A percentile compares a stretch with the other conserved stretches of the same genome.
Evolutionary conservation across 2,113 vertebrate species (phyloP).

Genomic region (Myxocyprinus asiaticus): DNA sequence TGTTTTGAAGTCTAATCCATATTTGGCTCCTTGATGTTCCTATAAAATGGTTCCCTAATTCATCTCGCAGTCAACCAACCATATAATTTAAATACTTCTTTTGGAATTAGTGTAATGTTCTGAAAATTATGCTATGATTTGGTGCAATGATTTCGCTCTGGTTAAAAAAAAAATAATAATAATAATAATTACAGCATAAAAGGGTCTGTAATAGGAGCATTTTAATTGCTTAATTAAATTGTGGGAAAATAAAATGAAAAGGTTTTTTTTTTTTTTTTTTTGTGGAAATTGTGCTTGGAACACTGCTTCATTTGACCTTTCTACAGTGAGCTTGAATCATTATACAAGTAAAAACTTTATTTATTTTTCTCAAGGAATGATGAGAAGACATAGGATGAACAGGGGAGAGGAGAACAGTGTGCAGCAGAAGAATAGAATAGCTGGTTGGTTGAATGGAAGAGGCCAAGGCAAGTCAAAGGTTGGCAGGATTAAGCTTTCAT

Average conservation of each 20-base stretch:
- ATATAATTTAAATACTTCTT: conserved; percentile 82
- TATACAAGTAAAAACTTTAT: conserved; percentile 32
- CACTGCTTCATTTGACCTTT: conserved; percentile 3
- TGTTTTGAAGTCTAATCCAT: conserved; percentile 64
- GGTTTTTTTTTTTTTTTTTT: no score
- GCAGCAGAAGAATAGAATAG: neutral
- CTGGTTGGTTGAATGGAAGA: conserved; percentile 29
- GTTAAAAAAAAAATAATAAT: conserved; percentile 64
- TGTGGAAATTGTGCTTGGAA: conserved; percentile 23
- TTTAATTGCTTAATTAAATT: conserved; percentile 75
- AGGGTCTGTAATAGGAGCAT: conserved; percentile 65
- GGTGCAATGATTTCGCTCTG: conserved; percentile 71
- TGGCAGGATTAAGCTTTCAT: conserved; percentile 40
- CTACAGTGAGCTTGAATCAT: conserved; percentile 1
- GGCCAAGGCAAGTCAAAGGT: conserved; percentile 33
- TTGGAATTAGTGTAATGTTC: conserved; percentile 80
- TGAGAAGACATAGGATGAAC: conserved; percentile 38
- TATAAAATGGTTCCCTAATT: conserved; percentile 75
- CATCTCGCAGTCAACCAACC: conserved; percentile 81
- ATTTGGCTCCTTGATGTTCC: conserved; percentile 62
- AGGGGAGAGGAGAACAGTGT: conserved; percentile 8
- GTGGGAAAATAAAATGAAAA: conserved; percentile 61
- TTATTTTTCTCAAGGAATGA: conserved; percentile 20
- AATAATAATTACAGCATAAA: conserved; percentile 66
- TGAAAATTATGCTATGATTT: conserved; percentile 78